A percentile compares a stretch with the other conserved stretches of the same genome.
These are phyloP conservation scores for Emydoidea blandingii DNA, from an alignment of 2,797 vertebrate species.

Conservation along the genomic window DNA sequence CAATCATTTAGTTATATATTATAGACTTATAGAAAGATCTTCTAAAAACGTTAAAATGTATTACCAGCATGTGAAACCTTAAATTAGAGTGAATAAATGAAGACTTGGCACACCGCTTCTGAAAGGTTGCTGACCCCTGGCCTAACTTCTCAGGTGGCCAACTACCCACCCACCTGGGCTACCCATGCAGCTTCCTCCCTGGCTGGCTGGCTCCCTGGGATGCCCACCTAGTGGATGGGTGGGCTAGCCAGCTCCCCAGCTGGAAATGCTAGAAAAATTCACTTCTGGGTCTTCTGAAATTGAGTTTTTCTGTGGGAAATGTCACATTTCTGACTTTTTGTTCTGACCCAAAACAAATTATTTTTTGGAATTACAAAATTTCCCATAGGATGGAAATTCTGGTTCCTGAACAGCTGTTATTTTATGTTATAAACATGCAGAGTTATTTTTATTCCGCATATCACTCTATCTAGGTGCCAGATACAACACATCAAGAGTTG, in stretches of 20 bases:
- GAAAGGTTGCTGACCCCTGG: too few species aligned
- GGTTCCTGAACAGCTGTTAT: not conserved
- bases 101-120: too few species aligned
- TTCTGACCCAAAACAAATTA: not conserved
- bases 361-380: not conserved
- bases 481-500: not conserved
- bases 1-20: too few species aligned
- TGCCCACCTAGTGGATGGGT: not conserved
- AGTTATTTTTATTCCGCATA: not conserved
- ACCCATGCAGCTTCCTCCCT: not conserved
- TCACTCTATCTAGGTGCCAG: not conserved
- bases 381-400: not conserved
- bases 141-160: not conserved
- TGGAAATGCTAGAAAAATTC: not conserved
- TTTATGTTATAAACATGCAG: not conserved
- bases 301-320: not conserved
- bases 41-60: too few species aligned
- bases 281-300: not conserved
- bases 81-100: too few species aligned
- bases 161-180: not conserved
- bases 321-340: not conserved
- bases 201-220: rapidly evolving
- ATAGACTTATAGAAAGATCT: too few species aligned
- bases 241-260: not conserved
- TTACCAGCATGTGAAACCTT: too few species aligned